Percentiles rank a stretch among this genome's conserved stretches.
Evolutionary conservation across 2,113 vertebrate species (phyloP).

Genomic region (Platanista minor): DNA sequence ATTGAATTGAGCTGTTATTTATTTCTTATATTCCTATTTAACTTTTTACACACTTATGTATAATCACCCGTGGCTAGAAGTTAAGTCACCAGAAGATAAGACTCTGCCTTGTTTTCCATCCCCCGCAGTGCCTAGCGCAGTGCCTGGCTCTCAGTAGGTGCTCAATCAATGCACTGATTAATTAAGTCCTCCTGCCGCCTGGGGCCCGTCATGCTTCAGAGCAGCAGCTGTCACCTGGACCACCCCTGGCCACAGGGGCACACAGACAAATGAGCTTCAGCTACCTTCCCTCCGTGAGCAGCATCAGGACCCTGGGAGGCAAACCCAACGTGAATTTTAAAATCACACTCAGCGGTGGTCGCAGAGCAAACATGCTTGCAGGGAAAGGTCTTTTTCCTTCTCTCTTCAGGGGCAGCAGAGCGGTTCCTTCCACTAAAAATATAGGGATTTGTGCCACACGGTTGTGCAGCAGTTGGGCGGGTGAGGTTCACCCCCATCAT

Average conservation of each 20-base stretch:
- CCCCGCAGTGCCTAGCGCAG: neutral
- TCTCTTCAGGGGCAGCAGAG: neutral
- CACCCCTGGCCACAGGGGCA: neutral
- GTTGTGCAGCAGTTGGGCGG: neutral
- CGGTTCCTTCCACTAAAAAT: constrained; percentile 30
- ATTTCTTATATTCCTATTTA: neutral
- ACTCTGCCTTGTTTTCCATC: neutral
- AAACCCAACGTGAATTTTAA: constrained; percentile 42
- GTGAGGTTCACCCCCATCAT: neutral
- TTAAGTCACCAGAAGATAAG: neutral
- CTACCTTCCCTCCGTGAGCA: neutral
- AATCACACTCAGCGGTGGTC: neutral
- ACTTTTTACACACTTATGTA: neutral
- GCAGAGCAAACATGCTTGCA: neutral
- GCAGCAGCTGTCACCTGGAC: constrained; percentile 29
- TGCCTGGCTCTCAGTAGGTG: neutral
- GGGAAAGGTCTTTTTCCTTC: neutral
- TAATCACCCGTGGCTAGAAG: neutral
- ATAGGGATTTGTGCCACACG: constrained; percentile 22
- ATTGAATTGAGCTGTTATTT: neutral
- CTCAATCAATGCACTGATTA: neutral
- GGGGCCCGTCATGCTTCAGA: neutral
- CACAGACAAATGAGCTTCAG: neutral
- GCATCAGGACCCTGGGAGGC: neutral
- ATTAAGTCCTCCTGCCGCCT: constrained; percentile 18